Percentiles rank a stretch among this genome's conserved stretches.
Conservation (phyloP, 2,888 invertebrate species). For the Harpagoxenus sublaevis region DNA sequence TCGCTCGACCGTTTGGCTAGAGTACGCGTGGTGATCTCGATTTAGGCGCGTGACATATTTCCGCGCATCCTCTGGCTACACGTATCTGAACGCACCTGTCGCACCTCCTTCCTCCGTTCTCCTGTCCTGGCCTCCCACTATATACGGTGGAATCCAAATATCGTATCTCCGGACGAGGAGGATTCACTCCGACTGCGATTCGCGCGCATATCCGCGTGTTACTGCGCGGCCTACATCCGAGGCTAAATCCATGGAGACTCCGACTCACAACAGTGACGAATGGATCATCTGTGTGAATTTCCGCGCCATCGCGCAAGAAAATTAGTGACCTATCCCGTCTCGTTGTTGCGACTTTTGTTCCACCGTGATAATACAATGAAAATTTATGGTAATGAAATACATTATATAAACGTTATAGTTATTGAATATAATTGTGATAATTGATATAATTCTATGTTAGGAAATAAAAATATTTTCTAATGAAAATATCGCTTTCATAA, state of each 20-base stretch:
- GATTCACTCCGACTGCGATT: slow-evolving; percentile 42
- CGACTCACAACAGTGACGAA: slow-evolving; percentile 63
- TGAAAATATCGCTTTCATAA: background rate
- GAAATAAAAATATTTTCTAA: background rate
- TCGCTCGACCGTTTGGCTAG: slow-evolving; percentile 50
- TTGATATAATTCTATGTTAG: background rate
- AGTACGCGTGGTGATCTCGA: slow-evolving; percentile 39
- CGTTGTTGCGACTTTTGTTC: background rate
- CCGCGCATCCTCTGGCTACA: slow-evolving; percentile 22
- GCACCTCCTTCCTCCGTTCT: slow-evolving; percentile 13
- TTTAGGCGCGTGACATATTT: slow-evolving; percentile 47
- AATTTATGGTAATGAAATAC: background rate
- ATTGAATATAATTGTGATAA: background rate
- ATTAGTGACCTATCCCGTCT: background rate
- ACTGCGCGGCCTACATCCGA: slow-evolving; percentile 69
- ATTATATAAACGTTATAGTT: background rate
- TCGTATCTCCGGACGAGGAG: slow-evolving; percentile 38
- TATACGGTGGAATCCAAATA: background rate
- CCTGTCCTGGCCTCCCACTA: background rate
- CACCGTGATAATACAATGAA: background rate
- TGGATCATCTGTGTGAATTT: slow-evolving; percentile 45
- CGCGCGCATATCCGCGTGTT: slow-evolving; percentile 56
- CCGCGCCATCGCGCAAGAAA: slow-evolving; percentile 10
- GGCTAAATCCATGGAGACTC: slow-evolving; percentile 69
- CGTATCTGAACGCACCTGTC: slow-evolving; percentile 64